Evolutionary conservation across 2,113 vertebrate species (phyloP), one percentile per base, ranked within the genome.

Genomic region (Reinhardtius hippoglossoides): DNA sequence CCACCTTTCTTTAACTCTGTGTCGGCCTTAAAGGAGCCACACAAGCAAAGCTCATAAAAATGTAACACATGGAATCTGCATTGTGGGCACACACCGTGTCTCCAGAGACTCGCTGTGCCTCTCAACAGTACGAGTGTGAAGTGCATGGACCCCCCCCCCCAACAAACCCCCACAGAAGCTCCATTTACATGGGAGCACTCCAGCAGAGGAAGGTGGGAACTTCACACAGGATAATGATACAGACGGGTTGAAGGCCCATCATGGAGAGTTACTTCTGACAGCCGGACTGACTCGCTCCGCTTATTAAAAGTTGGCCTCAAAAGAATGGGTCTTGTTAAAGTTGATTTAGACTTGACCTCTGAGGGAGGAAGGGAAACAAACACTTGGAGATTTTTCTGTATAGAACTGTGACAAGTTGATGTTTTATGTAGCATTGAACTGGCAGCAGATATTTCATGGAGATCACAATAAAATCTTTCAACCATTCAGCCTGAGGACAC

Each of bases 221-320:
- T 73, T 83, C 78, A 79, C 69, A 75, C 27, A 14, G 67, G 74
- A 67, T 88, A 88, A 86, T 81, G 80, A 80, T 62, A 59, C 68
- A 66, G 31, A 24, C 40, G 52, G 55, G 81, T 76, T 69, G 52
- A 83, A 63, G 70, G 66, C 67, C 63, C 24, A 71, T 85, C 76
- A 61, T 21, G 50, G 62, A 48, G 76, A 82, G 46, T 62, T 6
- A 64, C 70, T 78, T 35, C 37, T 35, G 6, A 73, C 63, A 67
- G 70, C 62, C 27, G 26, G 20, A 20, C 62, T 78, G 81, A 80
- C 75, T 64, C 57, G 40, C 64, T 75, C 71, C 12, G 12, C 68
- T 88, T 83, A 88, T 90, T 89, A 89, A 86, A 86, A 84, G 63
- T 61, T 62, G 26, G 52, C 42, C 81, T 76, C 35, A 23, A 76